These are phyloP conservation scores for Bombyx huttoni DNA, from an alignment of 2,888 invertebrate genomes.

Conservation along the genomic window DNA sequence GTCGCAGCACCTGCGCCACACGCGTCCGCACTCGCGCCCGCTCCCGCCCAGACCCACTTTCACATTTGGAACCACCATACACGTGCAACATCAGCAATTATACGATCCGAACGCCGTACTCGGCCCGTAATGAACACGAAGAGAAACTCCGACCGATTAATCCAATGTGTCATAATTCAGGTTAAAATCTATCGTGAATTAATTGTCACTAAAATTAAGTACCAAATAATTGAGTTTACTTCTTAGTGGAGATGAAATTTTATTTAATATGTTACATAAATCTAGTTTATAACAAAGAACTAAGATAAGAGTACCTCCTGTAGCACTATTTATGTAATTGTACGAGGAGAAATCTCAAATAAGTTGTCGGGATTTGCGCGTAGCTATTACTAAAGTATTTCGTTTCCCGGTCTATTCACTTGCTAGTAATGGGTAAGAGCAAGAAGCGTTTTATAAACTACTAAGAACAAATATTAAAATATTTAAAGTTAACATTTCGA, in stretches of 20 bases:
- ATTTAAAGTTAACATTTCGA: too few relatives aligned
- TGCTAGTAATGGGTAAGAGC: neutral
- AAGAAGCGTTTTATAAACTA: too few relatives aligned
- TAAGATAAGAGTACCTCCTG: too few relatives aligned
- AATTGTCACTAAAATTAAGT: neutral
- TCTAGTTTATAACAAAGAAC: too few relatives aligned
- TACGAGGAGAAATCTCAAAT: slow-evolving; percentile 38
- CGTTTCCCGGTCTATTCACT: slow-evolving; percentile 22
- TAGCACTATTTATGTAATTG: too few relatives aligned
- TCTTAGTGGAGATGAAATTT: too few relatives aligned
- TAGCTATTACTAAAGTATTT: slow-evolving; percentile 30
- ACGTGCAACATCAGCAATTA: slow-evolving; percentile 1
- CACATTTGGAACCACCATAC: slow-evolving; percentile 23
- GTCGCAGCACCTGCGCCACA: slow-evolving; percentile 18
- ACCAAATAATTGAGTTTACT: slow-evolving; percentile 13
- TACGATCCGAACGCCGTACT: neutral
- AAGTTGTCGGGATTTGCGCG: slow-evolving; percentile 39
- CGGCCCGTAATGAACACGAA: neutral
- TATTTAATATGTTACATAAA: too few relatives aligned
- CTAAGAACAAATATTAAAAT: too few relatives aligned
- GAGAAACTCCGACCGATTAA: neutral
- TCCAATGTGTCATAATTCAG: neutral
- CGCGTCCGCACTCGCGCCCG: slow-evolving; percentile 12
- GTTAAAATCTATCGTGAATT: neutral
- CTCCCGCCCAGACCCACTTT: slow-evolving; percentile 39